Evolutionary conservation across 2,888 invertebrate genomes (phyloP).

Genomic region (Psylliodes chrysocephalus): DNA sequence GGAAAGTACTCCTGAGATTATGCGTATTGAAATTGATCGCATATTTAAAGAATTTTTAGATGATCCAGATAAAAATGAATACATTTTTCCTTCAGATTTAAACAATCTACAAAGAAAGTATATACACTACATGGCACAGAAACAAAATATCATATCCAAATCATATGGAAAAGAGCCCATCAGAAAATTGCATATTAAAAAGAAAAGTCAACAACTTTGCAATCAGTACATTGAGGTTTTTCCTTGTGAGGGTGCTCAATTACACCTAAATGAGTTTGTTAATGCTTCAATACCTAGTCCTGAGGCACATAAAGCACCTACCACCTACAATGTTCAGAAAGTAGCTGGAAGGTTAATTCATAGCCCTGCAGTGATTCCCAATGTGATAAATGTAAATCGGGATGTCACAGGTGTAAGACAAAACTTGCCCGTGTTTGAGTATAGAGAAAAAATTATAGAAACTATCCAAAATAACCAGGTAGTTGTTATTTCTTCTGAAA

Average conservation of each 20-base stretch:
- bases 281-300: slow-evolving; percentile 1
- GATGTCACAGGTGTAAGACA: slow-evolving; percentile 68
- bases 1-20: slow-evolving; percentile 53
- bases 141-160: slow-evolving; percentile 80
- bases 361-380: slow-evolving; percentile 15
- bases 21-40: slow-evolving; percentile 56
- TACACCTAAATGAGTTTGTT: slow-evolving; percentile 23
- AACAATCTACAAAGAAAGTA: slow-evolving; percentile 83
- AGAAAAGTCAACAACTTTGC: slow-evolving; percentile 44
- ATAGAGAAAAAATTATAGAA: slow-evolving; percentile 74
- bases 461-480: slow-evolving; percentile 75
- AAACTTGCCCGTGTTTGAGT: slow-evolving; percentile 76
- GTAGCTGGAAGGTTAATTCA: slow-evolving; percentile 21
- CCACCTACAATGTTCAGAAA: slow-evolving; percentile 24
- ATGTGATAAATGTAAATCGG: slow-evolving; percentile 2
- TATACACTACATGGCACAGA: slow-evolving; percentile 77
- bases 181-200: slow-evolving; percentile 50
- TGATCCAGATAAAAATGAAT: slow-evolving; percentile 50
- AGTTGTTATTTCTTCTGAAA: slow-evolving; percentile 83
- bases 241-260: slow-evolving; percentile 34
- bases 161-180: slow-evolving; percentile 78
- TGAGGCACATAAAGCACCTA: slow-evolving; percentile 1
- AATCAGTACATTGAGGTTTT: slow-evolving; percentile 47
- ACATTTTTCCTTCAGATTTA: slow-evolving; percentile 73
- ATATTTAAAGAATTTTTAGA: slow-evolving; percentile 54